Evolutionary conservation across 2,888 invertebrate species (phyloP), one percentile per base, ranked within the genome.

Genomic region (Hypomecis punctinalis): DNA sequence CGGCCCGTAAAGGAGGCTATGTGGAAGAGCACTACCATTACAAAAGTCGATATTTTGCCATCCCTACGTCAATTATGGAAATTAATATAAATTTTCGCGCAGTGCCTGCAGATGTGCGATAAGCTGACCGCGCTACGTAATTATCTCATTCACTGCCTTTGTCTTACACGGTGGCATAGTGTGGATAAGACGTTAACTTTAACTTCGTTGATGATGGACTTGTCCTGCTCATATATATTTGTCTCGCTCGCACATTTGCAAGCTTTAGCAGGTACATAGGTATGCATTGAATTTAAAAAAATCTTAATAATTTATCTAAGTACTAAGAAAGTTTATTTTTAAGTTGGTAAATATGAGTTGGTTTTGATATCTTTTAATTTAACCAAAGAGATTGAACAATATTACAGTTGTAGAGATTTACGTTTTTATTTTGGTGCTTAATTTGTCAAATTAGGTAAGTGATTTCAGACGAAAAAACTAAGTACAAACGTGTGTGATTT

Each of bases 31-130:
- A n/a, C 23, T 23, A 23, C 23, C 23, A 23, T 23, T 3, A 23
- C 3, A 3, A 0, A 33, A 40, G n/a, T 54, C 43, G 54, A 54
- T 54, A 45, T n/a, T 54, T 45, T 51, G 58, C 42, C 72, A 61
- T 37, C 68, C 40, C 73, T 71, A 70, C 33, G 43, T 13, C 62
- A 71, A 69, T 67, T 68, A 71, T 60, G 65, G 61, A 71, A 70
- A 71, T 71, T 70, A 67, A 65, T 73, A 63, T 70, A 70, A 63
- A 64, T 65, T 63, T 74, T 75, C 70, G 66, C 73, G 61, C 54
- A 56, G 60, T 56, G 58, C 55, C 48, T 47, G 57, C 61, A 52
- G 71, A 71, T 71, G 37, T 6, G 9, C 51, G 66, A 67, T 67
- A 67, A 67, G 56, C 45, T 55, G 56, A 56, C 55, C 55, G 64